Evolutionary conservation across 2,888 invertebrate genomes (phyloP).

Genomic region (Cinara cedri): DNA sequence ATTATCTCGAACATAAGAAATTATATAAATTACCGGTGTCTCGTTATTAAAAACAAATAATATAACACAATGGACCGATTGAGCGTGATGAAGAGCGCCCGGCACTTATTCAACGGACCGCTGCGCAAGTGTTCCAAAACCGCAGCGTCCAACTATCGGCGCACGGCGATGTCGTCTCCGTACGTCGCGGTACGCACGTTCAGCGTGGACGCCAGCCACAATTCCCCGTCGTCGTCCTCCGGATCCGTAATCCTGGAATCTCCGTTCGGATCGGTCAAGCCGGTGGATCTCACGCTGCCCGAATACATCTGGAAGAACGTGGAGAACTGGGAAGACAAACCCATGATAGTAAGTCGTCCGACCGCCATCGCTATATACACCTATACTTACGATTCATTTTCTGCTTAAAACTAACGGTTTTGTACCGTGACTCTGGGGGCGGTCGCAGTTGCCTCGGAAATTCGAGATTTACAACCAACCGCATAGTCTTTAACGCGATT

Average conservation of each 20-base stretch:
- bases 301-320: slow-evolving; percentile 69
- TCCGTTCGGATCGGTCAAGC: slow-evolving; percentile 67
- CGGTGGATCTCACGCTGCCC: slow-evolving; percentile 65
- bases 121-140: slow-evolving; percentile 34
- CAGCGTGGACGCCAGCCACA: slow-evolving; percentile 23
- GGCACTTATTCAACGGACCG: slow-evolving; percentile 27
- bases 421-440: too few relatives aligned
- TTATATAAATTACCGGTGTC: background rate
- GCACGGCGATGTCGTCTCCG: slow-evolving; percentile 1
- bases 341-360: slow-evolving; percentile 69
- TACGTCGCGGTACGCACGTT: slow-evolving; percentile 18
- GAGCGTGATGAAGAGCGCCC: slow-evolving; percentile 38
- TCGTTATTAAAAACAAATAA: background rate
- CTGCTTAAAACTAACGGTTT: too few relatives aligned
- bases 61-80: slow-evolving; percentile 41
- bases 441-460: too few relatives aligned
- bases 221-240: slow-evolving; percentile 13
- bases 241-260: slow-evolving; percentile 63
- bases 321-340: slow-evolving; percentile 68
- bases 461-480: too few relatives aligned
- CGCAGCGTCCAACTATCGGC: background rate
- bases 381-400: background rate
- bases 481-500: too few relatives aligned
- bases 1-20: background rate
- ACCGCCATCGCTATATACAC: background rate